These are phyloP conservation scores for Lepisosteus oculatus DNA, from an alignment of 2,113 vertebrate species.

Conservation along the genomic window DNA sequence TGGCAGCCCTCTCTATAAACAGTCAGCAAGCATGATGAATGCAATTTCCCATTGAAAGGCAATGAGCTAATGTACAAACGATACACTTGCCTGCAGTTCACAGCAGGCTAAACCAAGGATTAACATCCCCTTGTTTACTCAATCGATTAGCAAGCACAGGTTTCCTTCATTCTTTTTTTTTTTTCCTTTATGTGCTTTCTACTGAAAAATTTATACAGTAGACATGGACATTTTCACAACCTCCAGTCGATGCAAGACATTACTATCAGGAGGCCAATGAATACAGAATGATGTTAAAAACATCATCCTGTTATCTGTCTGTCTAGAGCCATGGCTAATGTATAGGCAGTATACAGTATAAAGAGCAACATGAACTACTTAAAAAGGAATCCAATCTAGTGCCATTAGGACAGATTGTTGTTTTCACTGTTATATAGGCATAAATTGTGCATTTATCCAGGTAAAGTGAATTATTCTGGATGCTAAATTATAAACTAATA, in stretches of 20 bases:
- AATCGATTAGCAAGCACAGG: slow-evolving; percentile 41
- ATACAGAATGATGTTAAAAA: too few relatives aligned
- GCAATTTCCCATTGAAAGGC: neutral
- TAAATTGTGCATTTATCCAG: too few relatives aligned
- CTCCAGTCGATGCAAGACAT: neutral
- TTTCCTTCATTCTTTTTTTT: neutral
- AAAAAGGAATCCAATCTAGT: too few relatives aligned
- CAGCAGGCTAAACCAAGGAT: slow-evolving; percentile 43
- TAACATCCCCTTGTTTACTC: slow-evolving; percentile 43
- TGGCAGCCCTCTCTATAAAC: neutral
- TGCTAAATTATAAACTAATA: too few relatives aligned
- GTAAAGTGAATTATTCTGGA: too few relatives aligned
- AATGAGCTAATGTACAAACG: slow-evolving; percentile 2
- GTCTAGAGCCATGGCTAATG: too few relatives aligned
- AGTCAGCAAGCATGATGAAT: neutral
- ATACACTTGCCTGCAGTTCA: slow-evolving; percentile 14
- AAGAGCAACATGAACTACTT: too few relatives aligned
- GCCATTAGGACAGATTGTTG: too few relatives aligned
- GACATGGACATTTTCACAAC: neutral
- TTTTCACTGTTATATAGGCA: too few relatives aligned
- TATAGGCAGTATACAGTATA: too few relatives aligned
- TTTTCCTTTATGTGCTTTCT: neutral
- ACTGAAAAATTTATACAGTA: neutral
- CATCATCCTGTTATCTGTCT: too few relatives aligned
- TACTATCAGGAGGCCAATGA: neutral